Base-by-base conservation (phyloP, 2,888 invertebrate genomes). In the Lathronympha strigana region DNA sequence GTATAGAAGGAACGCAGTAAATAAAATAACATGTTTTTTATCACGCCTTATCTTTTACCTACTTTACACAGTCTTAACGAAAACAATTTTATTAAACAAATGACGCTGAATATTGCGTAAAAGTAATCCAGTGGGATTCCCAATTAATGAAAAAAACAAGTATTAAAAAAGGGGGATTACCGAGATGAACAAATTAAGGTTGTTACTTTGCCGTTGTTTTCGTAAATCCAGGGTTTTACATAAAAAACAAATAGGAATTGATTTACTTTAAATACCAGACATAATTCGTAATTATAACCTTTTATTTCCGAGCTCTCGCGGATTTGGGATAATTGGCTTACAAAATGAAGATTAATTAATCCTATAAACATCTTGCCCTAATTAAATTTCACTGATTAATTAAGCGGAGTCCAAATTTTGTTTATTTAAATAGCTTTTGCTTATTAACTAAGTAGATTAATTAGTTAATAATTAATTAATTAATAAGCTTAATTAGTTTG, bases 261-360 rank as follows among this genome's bases (percentile, higher is more conserved):
- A 17, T 11, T 33, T 33, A 11, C 33, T 1, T 33, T 11, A 33
- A 11, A 33, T 33, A 11, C 33, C 33, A 11, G 11, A 33, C 3
- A n/a, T 33, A 51, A 33, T 51, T 31, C 3, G 19, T 33, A 51
- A 33, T 51, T 31, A 13, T 21, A n/a, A 45, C 11, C 6, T 15
- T 28, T 4, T 33, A 15, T 11, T 15, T 43, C 47, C 36, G 36
- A 54, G 49, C 28, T n/a, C n/a, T n/a, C 21, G 19, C 17, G 28
- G n/a, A 36, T 23, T 47, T 23, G 25, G 19, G 38, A 49, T 49
- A 38, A 21, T 55, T 55, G 55, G 63, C 38, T n/a, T n/a, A n/a
- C n/a, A n/a, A n/a, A 25, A n/a, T 9, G 36, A 38, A 15, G 55
- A 17, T 38, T 49, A 47, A 54, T 38, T 47, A 19, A 38, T 47